phyloP scores from a whole-genome alignment of 2,113 vertebrate genomes.

The Vidua macroura region DNA sequence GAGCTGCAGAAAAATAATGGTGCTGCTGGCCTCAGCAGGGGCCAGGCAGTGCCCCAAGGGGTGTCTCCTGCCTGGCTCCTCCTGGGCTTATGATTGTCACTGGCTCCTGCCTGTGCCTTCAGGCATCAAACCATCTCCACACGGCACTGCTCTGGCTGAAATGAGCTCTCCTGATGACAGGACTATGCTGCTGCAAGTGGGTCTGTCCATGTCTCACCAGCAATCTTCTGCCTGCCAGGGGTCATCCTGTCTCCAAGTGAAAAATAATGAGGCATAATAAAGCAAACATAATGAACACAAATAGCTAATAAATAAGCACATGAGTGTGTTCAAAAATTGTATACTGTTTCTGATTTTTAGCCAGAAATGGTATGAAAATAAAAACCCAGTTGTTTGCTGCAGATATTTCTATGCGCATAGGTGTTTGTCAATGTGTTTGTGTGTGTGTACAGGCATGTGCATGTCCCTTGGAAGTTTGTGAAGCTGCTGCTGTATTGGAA shows the following conservation, averaged over 20 bases:
- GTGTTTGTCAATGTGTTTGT: background rate
- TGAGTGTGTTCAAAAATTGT: background rate
- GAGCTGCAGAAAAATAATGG: background rate
- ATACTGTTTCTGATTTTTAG: background rate
- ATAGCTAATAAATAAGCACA: background rate
- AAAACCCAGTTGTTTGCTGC: background rate
- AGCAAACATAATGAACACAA: background rate
- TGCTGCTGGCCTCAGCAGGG: background rate
- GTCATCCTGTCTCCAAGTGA: rapidly evolving
- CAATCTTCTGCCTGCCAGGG: background rate
- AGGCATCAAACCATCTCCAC: background rate
- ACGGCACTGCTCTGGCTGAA: background rate
- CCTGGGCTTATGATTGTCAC: background rate
- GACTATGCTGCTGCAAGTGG: background rate
- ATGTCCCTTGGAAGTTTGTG: background rate
- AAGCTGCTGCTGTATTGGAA: background rate
- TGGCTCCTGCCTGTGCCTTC: background rate
- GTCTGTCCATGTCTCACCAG: background rate
- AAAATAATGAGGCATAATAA: background rate
- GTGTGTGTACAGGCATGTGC: background rate
- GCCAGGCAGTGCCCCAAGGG: background rate
- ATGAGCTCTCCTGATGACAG: background rate
- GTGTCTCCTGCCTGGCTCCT: background rate
- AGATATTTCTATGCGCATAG: background rate
- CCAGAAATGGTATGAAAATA: background rate